Evolutionary conservation across 2,888 invertebrate genomes (phyloP).

Genomic region (Tiphia femorata): DNA sequence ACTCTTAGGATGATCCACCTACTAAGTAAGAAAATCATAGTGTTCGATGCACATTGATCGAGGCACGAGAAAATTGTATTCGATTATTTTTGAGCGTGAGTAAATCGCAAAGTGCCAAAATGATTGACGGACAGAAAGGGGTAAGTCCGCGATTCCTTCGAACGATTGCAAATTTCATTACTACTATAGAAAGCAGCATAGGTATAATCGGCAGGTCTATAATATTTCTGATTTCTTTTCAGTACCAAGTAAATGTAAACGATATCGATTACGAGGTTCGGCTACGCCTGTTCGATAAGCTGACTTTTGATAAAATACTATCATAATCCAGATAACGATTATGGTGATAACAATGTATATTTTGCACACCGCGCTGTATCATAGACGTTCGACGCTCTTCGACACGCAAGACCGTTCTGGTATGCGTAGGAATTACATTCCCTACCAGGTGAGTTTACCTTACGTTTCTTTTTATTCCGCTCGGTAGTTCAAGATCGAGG

Average conservation of each 20-base stretch:
- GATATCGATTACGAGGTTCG: too few species aligned
- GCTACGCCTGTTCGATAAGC: neutral
- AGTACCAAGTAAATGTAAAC: too few species aligned
- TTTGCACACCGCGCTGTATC: constrained; percentile 1
- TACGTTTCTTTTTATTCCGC: too few species aligned
- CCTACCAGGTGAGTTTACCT: constrained; percentile 47
- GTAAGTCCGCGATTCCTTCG: too few species aligned
- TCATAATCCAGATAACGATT: constrained; percentile 5
- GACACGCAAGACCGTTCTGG: constrained; percentile 25
- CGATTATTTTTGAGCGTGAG: too few species aligned
- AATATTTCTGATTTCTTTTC: neutral
- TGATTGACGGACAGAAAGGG: too few species aligned
- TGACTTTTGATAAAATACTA: constrained; percentile 4
- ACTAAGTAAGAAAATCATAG: too few species aligned
- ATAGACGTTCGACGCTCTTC: constrained; percentile 14
- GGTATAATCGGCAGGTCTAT: neutral
- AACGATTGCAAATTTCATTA: neutral
- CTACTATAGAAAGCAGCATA: neutral
- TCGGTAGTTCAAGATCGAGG: too few species aligned
- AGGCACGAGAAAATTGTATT: too few species aligned
- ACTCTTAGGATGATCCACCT: too few species aligned
- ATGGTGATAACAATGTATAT: constrained; percentile 24
- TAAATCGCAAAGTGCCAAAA: too few species aligned
- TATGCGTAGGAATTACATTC: constrained; percentile 43
- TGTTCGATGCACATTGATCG: too few species aligned